Conservation (phyloP, 2,888 invertebrate genomes). For the Pandemis heparana region DNA sequence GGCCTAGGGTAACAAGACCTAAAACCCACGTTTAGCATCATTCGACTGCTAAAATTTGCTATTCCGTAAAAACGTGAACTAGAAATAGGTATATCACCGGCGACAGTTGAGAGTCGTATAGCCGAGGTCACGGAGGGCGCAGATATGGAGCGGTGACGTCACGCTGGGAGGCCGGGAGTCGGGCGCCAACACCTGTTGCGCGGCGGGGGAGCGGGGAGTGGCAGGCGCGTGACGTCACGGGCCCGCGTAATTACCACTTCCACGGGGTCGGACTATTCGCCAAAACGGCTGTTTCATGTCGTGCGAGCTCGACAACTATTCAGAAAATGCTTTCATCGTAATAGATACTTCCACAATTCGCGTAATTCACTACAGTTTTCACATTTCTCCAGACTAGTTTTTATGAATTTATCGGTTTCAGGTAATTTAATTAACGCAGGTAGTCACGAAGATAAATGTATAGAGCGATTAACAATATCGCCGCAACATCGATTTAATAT, state of each 20-base stretch:
- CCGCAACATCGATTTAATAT: no score
- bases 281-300: slow-evolving; percentile 22
- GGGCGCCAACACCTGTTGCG: slow-evolving; percentile 34
- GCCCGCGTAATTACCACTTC: slow-evolving; percentile 25
- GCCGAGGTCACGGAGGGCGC: slow-evolving; percentile 37
- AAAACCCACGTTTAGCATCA: no score
- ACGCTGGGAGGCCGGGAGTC: slow-evolving; percentile 7
- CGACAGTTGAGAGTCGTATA: slow-evolving; percentile 29
- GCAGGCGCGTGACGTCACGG: slow-evolving; percentile 41
- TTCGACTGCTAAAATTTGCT: not conserved
- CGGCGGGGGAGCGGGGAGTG: slow-evolving; percentile 18
- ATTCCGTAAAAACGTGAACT: slow-evolving; percentile 33
- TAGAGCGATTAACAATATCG: no score
- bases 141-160: slow-evolving; percentile 39
- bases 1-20: no score
- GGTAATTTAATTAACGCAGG: no score
- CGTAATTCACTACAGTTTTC: not conserved
- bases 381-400: not conserved
- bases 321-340: slow-evolving; percentile 3
- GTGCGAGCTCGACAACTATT: slow-evolving; percentile 17
- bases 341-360: not conserved
- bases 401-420: no score
- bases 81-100: slow-evolving; percentile 9
- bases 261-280: slow-evolving; percentile 20
- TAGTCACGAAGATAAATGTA: no score